These are phyloP conservation scores for Pseudoips prasinana DNA, from an alignment of 2,888 invertebrate genomes.

Conservation along the genomic window DNA sequence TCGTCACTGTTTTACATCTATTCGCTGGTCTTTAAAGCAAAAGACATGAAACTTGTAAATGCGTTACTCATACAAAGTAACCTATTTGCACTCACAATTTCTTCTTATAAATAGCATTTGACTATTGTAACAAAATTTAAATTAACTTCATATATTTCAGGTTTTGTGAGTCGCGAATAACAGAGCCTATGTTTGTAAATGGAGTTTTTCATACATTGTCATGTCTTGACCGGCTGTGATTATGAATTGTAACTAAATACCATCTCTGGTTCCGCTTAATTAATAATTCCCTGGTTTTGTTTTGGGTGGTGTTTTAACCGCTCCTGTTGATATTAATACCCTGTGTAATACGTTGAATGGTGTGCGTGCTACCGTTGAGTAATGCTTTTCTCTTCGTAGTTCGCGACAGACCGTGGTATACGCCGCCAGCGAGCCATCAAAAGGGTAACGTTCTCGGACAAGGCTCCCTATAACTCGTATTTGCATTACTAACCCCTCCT, in stretches of 20 bases:
- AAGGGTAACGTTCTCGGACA: conserved; percentile 73
- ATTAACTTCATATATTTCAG: conserved; percentile 8
- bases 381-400: conserved; percentile 76
- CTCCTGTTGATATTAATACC: conserved; percentile 21
- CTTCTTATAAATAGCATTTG: conserved; percentile 20
- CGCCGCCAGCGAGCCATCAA: conserved; percentile 72
- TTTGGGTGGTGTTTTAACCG: conserved; percentile 29
- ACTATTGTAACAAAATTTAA: conserved; percentile 22
- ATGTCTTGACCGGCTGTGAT: conserved; percentile 26
- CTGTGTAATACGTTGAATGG: conserved; percentile 37
- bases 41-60: conserved; percentile 30
- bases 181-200: no score
- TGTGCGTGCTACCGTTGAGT: conserved; percentile 70
- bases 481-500: conserved; percentile 63
- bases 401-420: conserved; percentile 65
- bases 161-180: background rate
- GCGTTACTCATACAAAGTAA: conserved; percentile 14
- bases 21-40: conserved; percentile 24
- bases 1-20: conserved; percentile 28
- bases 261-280: conserved; percentile 25
- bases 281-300: conserved; percentile 27
- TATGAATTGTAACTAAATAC: conserved; percentile 10
- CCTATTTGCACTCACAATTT: conserved; percentile 23
- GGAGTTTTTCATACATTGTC: conserved; percentile 9
- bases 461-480: conserved; percentile 57